Percentiles rank a stretch among this genome's conserved stretches.
phyloP scores from a whole-genome alignment of 2,888 invertebrate species.

The Euproctis similis region DNA sequence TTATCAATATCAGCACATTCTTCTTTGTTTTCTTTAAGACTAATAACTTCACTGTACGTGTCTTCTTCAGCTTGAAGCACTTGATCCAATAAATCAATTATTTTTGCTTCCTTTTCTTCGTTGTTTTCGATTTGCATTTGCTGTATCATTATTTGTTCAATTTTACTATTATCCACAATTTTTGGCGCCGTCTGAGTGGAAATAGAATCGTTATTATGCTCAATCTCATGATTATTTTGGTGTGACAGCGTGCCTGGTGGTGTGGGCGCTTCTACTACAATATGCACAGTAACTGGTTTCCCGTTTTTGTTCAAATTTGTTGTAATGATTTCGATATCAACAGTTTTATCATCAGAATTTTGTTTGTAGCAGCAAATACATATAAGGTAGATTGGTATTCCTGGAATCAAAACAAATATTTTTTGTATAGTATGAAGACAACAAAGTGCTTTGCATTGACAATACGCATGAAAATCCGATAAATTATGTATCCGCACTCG shows the following conservation, averaged over 20 bases:
- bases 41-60: constrained; percentile 49
- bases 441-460: no score
- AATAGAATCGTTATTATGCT: constrained; percentile 21
- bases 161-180: constrained; percentile 29
- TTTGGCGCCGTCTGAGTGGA: constrained; percentile 29
- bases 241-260: constrained; percentile 50
- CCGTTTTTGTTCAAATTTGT: constrained; percentile 41
- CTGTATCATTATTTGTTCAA: constrained; percentile 44
- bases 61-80: constrained; percentile 70
- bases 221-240: constrained; percentile 35
- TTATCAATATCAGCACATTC: constrained; percentile 29
- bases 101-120: constrained; percentile 66
- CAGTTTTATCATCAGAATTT: constrained; percentile 21
- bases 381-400: constrained; percentile 55
- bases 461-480: no score
- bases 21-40: constrained; percentile 41
- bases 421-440: no score
- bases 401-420: constrained; percentile 27
- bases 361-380: constrained; percentile 48
- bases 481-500: no score
- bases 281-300: constrained; percentile 45
- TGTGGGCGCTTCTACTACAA: constrained; percentile 57
- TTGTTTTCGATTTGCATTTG: constrained; percentile 52
- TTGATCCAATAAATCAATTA: constrained; percentile 65
- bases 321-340: constrained; percentile 21